Evolutionary conservation across 1,140 invertebrate genomes (phyloP).

Genomic region (Eupristina koningsbergeri): DNA sequence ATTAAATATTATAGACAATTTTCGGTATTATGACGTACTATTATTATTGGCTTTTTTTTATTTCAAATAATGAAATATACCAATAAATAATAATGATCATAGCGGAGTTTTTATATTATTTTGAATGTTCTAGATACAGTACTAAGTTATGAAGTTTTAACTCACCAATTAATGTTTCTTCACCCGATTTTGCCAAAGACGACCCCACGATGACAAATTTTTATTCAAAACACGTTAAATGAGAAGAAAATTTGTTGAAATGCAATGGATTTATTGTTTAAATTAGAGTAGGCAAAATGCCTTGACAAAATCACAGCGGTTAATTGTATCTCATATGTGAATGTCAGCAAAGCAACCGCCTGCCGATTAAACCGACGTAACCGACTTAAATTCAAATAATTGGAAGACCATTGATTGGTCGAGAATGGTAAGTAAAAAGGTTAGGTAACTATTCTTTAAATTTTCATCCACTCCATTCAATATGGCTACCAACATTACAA

Average conservation of each 20-base stretch:
- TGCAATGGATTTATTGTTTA: neutral
- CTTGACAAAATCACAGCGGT: neutral
- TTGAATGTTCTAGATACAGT: neutral
- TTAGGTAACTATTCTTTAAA: neutral
- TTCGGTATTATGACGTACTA: no score
- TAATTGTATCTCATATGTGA: neutral
- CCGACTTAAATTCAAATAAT: constrained; percentile 42
- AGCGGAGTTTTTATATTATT: neutral
- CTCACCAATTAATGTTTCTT: constrained; percentile 25
- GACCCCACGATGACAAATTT: constrained; percentile 44
- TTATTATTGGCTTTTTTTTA: no score
- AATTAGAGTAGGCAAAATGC: neutral
- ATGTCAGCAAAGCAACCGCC: constrained; percentile 1
- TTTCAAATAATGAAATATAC: neutral
- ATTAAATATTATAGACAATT: neutral
- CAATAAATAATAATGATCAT: neutral
- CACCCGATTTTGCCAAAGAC: constrained; percentile 18
- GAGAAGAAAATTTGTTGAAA: constrained; percentile 1
- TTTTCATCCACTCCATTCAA: constrained; percentile 9
- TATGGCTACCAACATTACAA: neutral
- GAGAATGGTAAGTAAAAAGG: neutral
- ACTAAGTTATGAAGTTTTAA: neutral
- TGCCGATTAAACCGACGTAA: neutral
- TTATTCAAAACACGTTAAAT: constrained; percentile 51
- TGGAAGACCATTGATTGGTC: neutral